Evolutionary conservation across 2,888 invertebrate genomes (phyloP), one percentile per base, ranked within the genome.

Genomic region (Parasteatoda lunata): DNA sequence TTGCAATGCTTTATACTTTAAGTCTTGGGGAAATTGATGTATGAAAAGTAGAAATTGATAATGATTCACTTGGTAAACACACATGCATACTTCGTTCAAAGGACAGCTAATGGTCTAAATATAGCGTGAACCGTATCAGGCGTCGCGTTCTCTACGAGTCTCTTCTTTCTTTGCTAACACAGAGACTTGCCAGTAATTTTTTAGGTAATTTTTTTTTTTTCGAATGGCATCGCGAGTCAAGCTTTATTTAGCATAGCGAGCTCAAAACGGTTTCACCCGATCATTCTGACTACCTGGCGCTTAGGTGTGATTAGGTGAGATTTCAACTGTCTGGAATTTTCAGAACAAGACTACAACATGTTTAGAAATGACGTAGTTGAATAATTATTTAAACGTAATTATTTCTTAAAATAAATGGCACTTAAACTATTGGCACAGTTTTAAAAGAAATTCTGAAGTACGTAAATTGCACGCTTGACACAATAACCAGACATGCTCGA

Each of bases 181-280:
- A 59, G 45, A 48, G 66, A 49, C 69, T 52, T 81, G 81, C 81
- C 81, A 75, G 81, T 48, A 80, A 52, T 77, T 77, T 45, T 77
- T 69, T 48, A 15, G 54, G 48, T 3, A 8, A 13, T 54, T 78
- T 77, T 77, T 77, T 45, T 51, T 73, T 72, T 52, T 30, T 52
- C 48, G 75, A 81, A 81, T 81, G 81, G 81, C 81, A 75, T 80
- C 80, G 64, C 72, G 77, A 81, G 81, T 81, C 81, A 69, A 69
- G 81, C 75, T 81, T 81, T 81, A 81, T 81, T 81, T 81, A 81
- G 75, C 72, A 30, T 64, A 30, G n/a, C 7, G 45, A 11, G 64
- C n/a, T 73, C 45, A 68, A 77, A 70, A 59, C 68, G 52, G 78
- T 68, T 75, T 69, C 69, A 8, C 59, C n/a, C 52, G 54, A 45